These are phyloP conservation scores for Parazoanthus darwini DNA, from an alignment of 92 coral and sea anemone genomes.

Conservation along the genomic window DNA sequence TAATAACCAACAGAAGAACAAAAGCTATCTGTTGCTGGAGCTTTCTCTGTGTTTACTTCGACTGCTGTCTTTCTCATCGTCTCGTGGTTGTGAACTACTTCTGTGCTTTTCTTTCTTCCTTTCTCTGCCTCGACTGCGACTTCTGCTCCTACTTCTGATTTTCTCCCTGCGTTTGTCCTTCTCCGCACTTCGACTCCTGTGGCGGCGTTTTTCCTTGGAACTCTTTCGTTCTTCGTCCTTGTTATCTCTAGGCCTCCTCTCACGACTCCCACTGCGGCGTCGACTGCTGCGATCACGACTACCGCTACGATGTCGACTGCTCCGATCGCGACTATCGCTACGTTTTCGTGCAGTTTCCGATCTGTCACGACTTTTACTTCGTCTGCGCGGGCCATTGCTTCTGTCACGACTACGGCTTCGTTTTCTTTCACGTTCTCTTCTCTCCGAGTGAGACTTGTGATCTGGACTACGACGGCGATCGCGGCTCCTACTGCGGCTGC, in stretches of 20 bases:
- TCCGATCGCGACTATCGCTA: slow-evolving; percentile 62
- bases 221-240: slow-evolving; percentile 10
- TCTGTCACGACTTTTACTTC: slow-evolving; percentile 64
- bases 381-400: slow-evolving; percentile 24
- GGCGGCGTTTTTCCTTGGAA: slow-evolving; percentile 13
- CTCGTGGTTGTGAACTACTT: slow-evolving; percentile 16
- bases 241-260: slow-evolving; percentile 32
- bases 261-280: slow-evolving; percentile 66
- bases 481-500: slow-evolving; percentile 68
- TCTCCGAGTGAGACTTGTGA: slow-evolving; percentile 39
- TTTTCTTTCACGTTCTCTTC: slow-evolving; percentile 59
- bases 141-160: slow-evolving; percentile 58
- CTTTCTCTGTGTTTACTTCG: slow-evolving; percentile 16
- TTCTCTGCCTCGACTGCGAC: slow-evolving; percentile 70
- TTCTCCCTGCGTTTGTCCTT: slow-evolving; percentile 53
- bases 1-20: not conserved
- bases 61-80: slow-evolving; percentile 17
- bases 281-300: slow-evolving; percentile 59
- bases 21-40: slow-evolving; percentile 14
- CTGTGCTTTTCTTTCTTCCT: slow-evolving; percentile 17
- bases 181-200: slow-evolving; percentile 41
- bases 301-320: slow-evolving; percentile 56
- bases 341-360: slow-evolving; percentile 62
- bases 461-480: slow-evolving; percentile 67
- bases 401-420: slow-evolving; percentile 66